Evolutionary conservation across 2,113 vertebrate genomes (phyloP).

Genomic region (Raphicerus campestris): DNA sequence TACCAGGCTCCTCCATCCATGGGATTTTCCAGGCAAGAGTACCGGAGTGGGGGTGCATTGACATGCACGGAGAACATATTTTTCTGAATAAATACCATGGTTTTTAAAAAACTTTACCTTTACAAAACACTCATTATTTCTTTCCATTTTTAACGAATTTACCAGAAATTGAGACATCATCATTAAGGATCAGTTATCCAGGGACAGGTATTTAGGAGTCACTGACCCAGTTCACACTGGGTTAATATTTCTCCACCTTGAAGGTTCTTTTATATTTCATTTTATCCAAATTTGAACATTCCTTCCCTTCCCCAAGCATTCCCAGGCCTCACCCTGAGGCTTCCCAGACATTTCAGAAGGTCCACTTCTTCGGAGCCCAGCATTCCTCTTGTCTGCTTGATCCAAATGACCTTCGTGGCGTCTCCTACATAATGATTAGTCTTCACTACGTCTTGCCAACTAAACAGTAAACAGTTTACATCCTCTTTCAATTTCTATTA

Average conservation of each 20-base stretch:
- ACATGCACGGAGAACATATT: neutral
- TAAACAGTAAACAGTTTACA: neutral
- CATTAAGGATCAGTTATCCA: neutral
- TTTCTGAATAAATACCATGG: neutral
- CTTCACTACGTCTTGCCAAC: neutral
- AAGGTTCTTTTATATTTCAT: neutral
- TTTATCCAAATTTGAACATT: neutral
- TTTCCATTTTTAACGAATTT: neutral
- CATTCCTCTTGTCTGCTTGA: neutral
- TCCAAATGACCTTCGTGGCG: fast-evolving
- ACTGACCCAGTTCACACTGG: neutral
- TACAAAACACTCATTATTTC: neutral
- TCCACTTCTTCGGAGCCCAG: neutral
- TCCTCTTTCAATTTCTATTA: neutral
- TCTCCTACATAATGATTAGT: neutral
- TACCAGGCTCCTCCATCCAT: no score
- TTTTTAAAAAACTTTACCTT: neutral
- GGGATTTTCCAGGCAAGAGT: no score
- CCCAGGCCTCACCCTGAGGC: neutral
- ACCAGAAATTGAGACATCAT: neutral
- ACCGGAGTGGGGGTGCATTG: no score
- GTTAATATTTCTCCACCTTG: neutral
- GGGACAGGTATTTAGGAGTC: neutral
- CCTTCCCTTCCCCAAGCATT: neutral
- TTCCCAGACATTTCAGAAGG: neutral